Conservation (phyloP, 92 coral and sea anemone species). For the Parazoanthus darwini region DNA sequence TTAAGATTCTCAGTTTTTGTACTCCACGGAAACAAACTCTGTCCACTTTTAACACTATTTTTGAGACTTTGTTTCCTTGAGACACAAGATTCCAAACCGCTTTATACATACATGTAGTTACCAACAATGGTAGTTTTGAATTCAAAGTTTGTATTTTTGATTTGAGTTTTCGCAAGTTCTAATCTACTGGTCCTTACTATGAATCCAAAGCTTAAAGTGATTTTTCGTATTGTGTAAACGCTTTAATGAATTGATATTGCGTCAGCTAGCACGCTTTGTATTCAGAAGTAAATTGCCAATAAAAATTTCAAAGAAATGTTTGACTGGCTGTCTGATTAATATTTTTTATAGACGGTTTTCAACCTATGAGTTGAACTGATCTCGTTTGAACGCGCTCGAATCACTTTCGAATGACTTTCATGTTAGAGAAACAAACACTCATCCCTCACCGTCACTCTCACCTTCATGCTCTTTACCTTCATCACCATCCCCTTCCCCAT, state of each 20-base stretch:
- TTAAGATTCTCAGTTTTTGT: background rate
- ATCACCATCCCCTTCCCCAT: too few relatives aligned
- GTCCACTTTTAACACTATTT: background rate
- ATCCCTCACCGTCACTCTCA: too few relatives aligned
- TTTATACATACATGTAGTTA: background rate
- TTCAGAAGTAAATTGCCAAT: conserved; percentile 4
- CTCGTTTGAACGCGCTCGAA: too few relatives aligned
- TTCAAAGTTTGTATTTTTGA: background rate
- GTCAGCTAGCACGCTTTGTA: conserved; percentile 2
- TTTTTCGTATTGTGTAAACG: background rate
- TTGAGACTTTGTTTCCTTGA: too few relatives aligned
- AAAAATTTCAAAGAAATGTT: conserved; percentile 25
- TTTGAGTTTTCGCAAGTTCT: background rate
- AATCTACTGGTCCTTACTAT: background rate
- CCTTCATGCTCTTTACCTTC: too few relatives aligned
- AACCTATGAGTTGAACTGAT: too few relatives aligned
- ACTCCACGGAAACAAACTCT: background rate
- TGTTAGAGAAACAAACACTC: too few relatives aligned
- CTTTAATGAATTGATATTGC: background rate
- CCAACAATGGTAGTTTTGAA: background rate
- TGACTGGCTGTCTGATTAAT: background rate
- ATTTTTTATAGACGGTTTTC: too few relatives aligned
- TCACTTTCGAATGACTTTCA: too few relatives aligned
- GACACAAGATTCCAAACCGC: background rate
- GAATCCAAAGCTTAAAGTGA: background rate